These are phyloP conservation scores for Chionis minor DNA, from an alignment of 2,113 vertebrate genomes.

Conservation along the genomic window DNA sequence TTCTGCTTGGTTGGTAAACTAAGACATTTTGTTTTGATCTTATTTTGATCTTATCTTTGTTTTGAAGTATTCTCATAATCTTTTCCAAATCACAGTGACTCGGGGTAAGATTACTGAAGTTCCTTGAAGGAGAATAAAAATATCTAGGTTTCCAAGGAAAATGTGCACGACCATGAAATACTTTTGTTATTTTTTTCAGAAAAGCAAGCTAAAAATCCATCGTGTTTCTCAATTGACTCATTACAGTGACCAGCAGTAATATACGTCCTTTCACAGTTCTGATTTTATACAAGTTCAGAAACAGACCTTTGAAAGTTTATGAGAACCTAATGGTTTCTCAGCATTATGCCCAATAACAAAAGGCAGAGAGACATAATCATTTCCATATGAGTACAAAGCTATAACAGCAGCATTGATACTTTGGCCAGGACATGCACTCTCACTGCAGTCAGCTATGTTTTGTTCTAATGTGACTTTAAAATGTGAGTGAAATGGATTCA, in stretches of 20 bases:
- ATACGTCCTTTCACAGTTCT: not conserved
- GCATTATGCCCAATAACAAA: not conserved
- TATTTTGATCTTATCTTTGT: not conserved
- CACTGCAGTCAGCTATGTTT: not conserved
- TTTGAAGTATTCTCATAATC: constrained; percentile 23
- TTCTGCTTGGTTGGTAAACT: constrained; percentile 17
- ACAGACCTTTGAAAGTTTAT: not conserved
- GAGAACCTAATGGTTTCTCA: not conserved
- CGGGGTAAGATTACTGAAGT: not conserved
- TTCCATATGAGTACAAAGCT: not conserved
- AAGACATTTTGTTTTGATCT: constrained; percentile 11
- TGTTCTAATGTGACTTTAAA: not conserved
- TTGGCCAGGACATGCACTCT: accelerated
- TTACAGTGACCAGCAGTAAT: not conserved
- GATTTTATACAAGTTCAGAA: not conserved
- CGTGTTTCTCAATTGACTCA: not conserved
- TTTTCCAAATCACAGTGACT: constrained; percentile 27
- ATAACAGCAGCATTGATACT: accelerated
- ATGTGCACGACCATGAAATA: not conserved
- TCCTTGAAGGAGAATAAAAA: not conserved
- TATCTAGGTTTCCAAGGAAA: not conserved
- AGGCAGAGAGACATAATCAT: not conserved
- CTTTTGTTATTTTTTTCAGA: not conserved
- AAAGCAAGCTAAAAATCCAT: not conserved
- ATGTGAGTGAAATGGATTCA: not conserved